phyloP scores from a whole-genome alignment of 1,140 invertebrate species.

The Solen grandis region DNA sequence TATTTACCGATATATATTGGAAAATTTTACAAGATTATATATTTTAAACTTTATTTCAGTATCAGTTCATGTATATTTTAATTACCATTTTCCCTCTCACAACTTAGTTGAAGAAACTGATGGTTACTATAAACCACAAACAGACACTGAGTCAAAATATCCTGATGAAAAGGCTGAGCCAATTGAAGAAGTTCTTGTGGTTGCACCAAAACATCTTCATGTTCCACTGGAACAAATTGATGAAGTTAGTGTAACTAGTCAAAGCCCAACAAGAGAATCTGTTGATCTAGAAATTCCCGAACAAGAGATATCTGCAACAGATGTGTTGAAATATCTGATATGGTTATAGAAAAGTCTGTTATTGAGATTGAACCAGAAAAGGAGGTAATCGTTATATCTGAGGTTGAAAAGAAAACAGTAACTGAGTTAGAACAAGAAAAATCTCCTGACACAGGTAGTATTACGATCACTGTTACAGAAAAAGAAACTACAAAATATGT shows the following conservation, averaged over 20 bases:
- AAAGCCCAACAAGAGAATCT: slow-evolving; percentile 36
- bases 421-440: neutral
- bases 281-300: slow-evolving; percentile 39
- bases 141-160: slow-evolving; percentile 22
- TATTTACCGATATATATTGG: no score
- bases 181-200: slow-evolving; percentile 54
- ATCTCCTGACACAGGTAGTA: neutral
- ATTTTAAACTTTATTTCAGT: no score
- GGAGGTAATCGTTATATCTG: no score
- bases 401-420: no score
- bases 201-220: slow-evolving; percentile 7
- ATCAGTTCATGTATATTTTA: no score
- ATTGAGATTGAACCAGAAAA: no score
- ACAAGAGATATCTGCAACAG: neutral
- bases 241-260: slow-evolving; percentile 45
- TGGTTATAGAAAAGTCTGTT: neutral
- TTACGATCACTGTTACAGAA: neutral
- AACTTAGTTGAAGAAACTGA: no score
- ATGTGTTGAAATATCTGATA: neutral
- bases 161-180: slow-evolving; percentile 54
- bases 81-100: no score
- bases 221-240: slow-evolving; percentile 48
- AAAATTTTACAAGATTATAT: no score
- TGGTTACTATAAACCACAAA: slow-evolving; percentile 10
- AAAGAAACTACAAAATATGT: neutral